Percentiles rank a stretch among this genome's conserved stretches.
Conservation (phyloP, 2,797 vertebrate species). For the Amblyraja radiata region DNA sequence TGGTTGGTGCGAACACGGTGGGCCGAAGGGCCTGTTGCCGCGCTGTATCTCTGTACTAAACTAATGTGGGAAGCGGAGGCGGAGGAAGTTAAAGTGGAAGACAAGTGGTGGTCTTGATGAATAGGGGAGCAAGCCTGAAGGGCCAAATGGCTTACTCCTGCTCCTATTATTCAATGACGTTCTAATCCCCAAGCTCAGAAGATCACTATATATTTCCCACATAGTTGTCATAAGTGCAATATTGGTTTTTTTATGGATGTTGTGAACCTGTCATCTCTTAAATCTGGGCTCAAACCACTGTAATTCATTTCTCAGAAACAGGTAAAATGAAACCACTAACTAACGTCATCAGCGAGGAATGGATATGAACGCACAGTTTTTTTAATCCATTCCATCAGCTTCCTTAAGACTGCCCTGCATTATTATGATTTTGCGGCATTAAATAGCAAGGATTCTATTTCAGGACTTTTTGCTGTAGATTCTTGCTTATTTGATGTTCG, state of each 20-base stretch:
- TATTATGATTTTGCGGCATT: not conserved
- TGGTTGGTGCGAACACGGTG: too few relatives aligned
- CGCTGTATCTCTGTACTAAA: too few relatives aligned
- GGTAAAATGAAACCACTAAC: not conserved
- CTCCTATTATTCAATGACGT: not conserved
- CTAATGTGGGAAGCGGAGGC: too few relatives aligned
- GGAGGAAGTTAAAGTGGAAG: too few relatives aligned
- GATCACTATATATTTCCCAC: not conserved
- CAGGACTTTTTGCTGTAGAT: not conserved
- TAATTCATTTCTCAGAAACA: not conserved
- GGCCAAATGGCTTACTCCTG: too few relatives aligned
- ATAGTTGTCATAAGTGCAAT: not conserved
- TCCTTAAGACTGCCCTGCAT: not conserved
- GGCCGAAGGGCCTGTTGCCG: too few relatives aligned
- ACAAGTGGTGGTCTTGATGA: too few relatives aligned
- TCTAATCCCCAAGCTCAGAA: not conserved
- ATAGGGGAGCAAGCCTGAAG: too few relatives aligned
- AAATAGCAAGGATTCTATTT: not conserved
- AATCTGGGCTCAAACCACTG: not conserved
- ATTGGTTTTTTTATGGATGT: not conserved
- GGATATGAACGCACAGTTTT: not conserved
- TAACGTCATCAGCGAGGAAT: not conserved
- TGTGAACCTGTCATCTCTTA: not conserved
- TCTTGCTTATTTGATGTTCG: not conserved
- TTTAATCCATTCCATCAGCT: not conserved